Evolutionary conservation across 2,113 vertebrate genomes (phyloP), one percentile per base, ranked within the genome.

Genomic region (Chaetops frenatus): DNA sequence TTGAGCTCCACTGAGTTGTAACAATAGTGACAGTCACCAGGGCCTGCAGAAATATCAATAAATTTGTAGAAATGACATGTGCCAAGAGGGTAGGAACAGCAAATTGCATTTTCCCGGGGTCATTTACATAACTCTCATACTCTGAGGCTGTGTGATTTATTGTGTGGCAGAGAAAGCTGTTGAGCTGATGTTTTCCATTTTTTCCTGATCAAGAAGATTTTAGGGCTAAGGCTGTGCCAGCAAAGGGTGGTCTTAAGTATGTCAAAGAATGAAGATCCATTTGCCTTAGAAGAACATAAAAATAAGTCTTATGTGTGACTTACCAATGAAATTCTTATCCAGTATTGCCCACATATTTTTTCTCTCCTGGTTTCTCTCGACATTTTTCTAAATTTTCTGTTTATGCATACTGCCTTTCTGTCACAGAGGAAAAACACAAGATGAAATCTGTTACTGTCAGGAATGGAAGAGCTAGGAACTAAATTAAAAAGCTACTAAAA

Each of bases 1-100:
- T 1, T 27, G 23, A 58, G 18, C 17, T 62, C 31, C 6, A 2
- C 1, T 0, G 50, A 38, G 45, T 3, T 50, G n/a, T 28, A 53
- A 42, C 23, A 79, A 16, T 3, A 24, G 38, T 50, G 15, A 40
- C 42, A 79, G 10, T 11, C 54, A 88, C 3, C 9, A 72, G 27
- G 3, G 23, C n/a, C 35, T 51, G n/a, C 58, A 84, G 50, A 36
- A 54, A 21, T 20, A 25, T 2, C 38, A 45, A 15, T 27, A 40
- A 29, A 19, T 83, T 50, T 76, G 19, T 40, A 54, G 71, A 76
- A 71, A 74, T 38, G 2, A 35, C 25, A 9, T 6, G 7, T 17
- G 11, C 8, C 5, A 7, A 56, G 21, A 74, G 15, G 33, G 21
- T 21, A 53, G 28, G 44, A 85, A 10, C 10, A 61, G 60, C 38